A percentile compares a stretch with the other conserved stretches of the same genome.
These are phyloP conservation scores for Drosophila formosana DNA, from an alignment of 2,888 invertebrate species.

Conservation along the genomic window DNA sequence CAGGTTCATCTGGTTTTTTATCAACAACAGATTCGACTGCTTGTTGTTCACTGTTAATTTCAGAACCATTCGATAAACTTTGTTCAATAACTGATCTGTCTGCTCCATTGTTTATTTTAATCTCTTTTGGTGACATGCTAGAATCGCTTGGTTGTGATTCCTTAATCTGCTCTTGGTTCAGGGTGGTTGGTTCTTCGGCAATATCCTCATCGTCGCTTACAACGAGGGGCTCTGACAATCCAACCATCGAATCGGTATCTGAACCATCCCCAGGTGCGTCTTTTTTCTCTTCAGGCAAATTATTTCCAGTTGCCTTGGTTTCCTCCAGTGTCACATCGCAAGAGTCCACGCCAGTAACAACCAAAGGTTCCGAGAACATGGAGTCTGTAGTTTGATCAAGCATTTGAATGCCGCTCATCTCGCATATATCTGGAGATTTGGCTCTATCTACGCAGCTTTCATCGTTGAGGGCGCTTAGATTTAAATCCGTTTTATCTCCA, in stretches of 20 bases:
- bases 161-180: neutral
- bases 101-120: neutral
- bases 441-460: neutral
- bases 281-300: neutral
- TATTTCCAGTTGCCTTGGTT: slow-evolving; percentile 17
- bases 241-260: slow-evolving; percentile 55
- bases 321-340: slow-evolving; percentile 61
- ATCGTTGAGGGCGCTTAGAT: slow-evolving; percentile 17
- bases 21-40: neutral
- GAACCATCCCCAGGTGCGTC: slow-evolving; percentile 15
- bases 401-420: slow-evolving; percentile 81
- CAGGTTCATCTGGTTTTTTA: neutral
- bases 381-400: slow-evolving; percentile 81
- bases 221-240: slow-evolving; percentile 60
- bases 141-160: neutral
- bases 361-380: slow-evolving; percentile 70
- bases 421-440: slow-evolving; percentile 34
- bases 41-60: neutral
- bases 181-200: neutral
- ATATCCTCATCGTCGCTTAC: slow-evolving; percentile 66
- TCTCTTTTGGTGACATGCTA: neutral
- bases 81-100: neutral
- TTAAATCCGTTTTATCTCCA: slow-evolving; percentile 4
- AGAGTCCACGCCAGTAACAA: slow-evolving; percentile 65
- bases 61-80: too few relatives aligned